Base-by-base conservation (phyloP, 2,797 vertebrate genomes). In the Amblyraja radiata region DNA sequence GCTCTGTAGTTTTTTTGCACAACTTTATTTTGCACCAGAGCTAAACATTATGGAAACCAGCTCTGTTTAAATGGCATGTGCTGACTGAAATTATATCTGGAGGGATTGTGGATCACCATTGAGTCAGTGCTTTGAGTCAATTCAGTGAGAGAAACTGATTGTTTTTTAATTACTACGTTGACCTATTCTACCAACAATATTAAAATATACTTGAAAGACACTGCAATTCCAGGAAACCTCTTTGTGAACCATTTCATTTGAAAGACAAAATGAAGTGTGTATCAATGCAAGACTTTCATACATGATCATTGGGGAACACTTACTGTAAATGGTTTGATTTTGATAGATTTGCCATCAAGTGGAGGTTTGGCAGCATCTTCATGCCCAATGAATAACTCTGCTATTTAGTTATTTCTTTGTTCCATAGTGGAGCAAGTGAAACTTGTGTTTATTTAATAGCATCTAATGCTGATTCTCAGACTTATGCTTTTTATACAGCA, bases 231-330 rank as follows among this genome's bases (percentile, higher is more conserved):
- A 68, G 36, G n/a, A 21, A 36, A 68, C 36, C 18, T 18, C 7
- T 68, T 21, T n/a, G 16, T 88, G n/a, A 88, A 88, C 25, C 83
- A 86, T 54, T 86, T 84, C 58, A 63, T 65, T 86, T 63, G 71
- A 78, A 6, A 88, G 84, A 65, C 61, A 7, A 32, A 65, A 88
- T 68, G 65, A 36, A 61, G 81, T 68, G 63, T 88, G n/a, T 36
- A n/a, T 68, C 14, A 68, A 68, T 68, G 16, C 84, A 4, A 65
- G 84, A 1, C 32, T 65, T 65, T 61, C 25, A 58, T 65, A 61
- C 28, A 18, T 7, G 18, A 16, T 8, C 61, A 36, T 88, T 18
- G 10, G 61, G 84, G 84, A 65, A 2, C 84, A 88, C 13, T 63
- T 88, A 28, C 18, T 84, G 46, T 61, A 61, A 28, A 10, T 32